phyloP scores from a whole-genome alignment of 2,113 vertebrate genomes.

The Toxostoma redivivum region DNA sequence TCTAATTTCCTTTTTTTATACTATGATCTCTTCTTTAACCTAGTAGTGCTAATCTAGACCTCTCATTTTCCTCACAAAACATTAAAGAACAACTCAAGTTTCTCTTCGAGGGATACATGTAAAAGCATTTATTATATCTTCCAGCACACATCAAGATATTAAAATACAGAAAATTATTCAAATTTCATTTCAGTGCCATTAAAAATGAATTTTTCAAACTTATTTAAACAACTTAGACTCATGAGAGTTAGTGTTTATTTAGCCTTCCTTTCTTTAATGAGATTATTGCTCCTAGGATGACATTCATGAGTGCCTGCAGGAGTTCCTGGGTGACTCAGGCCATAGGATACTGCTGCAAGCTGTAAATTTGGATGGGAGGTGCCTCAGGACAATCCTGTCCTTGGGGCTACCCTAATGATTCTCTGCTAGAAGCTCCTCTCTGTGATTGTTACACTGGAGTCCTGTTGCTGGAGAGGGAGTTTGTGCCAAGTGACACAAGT shows the following conservation, averaged over 20 bases:
- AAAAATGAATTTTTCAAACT: not conserved
- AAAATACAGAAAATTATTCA: not conserved
- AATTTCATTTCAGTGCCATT: not conserved
- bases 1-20: not conserved
- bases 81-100: not conserved
- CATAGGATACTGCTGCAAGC: not conserved
- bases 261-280: not conserved
- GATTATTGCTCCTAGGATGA: not conserved
- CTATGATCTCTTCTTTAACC: not conserved
- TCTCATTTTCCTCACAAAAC: not conserved
- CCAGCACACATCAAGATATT: not conserved
- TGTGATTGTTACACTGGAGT: accelerated
- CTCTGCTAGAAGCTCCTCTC: not conserved
- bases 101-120: not conserved
- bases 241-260: not conserved
- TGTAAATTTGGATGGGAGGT: not conserved
- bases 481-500: accelerated
- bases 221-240: not conserved
- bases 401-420: not conserved
- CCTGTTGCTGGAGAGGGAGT: not conserved
- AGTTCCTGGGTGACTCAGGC: not conserved
- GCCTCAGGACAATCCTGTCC: not conserved
- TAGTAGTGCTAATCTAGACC: not conserved
- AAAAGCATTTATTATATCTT: not conserved
- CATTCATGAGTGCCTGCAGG: not conserved